Evolutionary conservation across 2,888 invertebrate genomes (phyloP).

Genomic region (Pristionchus arcanus): DNA sequence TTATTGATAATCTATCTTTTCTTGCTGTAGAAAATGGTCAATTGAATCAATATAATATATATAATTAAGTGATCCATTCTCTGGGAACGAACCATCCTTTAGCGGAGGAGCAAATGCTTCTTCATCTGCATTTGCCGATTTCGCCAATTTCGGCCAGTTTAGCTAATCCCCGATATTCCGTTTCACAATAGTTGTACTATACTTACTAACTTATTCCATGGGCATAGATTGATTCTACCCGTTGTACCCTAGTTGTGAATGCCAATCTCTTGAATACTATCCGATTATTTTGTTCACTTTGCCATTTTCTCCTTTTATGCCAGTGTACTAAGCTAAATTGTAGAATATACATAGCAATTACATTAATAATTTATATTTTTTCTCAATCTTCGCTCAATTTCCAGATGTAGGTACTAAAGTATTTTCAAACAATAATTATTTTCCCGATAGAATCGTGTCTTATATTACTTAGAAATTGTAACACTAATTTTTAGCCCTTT

Average conservation of each 20-base stretch:
- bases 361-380: constrained; percentile 18
- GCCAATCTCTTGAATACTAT: neutral
- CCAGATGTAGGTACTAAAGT: constrained; percentile 53
- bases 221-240: constrained; percentile 35
- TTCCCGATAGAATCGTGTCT: constrained; percentile 30
- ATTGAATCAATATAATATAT: neutral
- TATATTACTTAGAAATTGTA: constrained; percentile 38
- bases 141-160: constrained; percentile 70
- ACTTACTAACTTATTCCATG: constrained; percentile 50
- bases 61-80: constrained; percentile 49
- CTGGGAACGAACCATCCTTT: constrained; percentile 48
- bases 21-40: neutral
- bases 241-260: neutral
- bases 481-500: neutral
- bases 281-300: constrained; percentile 31
- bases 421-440: constrained; percentile 29
- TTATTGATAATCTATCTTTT: neutral
- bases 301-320: constrained; percentile 20
- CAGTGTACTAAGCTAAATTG: neutral
- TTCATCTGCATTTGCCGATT: constrained; percentile 70
- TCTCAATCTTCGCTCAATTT: constrained; percentile 27
- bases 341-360: neutral
- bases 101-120: constrained; percentile 53
- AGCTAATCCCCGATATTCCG: constrained; percentile 52
- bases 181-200: neutral